Base-by-base conservation (phyloP, 2,888 invertebrate genomes). In the Drymonia ruficornis region DNA sequence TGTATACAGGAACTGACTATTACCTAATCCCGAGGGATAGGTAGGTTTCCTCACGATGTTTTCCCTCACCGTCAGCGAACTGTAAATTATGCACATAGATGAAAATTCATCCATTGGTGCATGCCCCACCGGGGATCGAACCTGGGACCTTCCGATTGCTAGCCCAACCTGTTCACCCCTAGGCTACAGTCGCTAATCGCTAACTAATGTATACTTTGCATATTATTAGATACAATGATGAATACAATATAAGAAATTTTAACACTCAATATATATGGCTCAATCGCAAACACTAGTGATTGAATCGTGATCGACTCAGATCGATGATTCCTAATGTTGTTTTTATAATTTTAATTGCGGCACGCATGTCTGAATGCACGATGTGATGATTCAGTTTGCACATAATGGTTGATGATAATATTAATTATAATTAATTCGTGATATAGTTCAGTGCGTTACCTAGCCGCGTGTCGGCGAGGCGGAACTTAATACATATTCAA, bases 361-460 rank as follows among this genome's bases (percentile, higher is more conserved):
- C 44, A 44, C 44, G 44, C 44, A 44, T 23, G 16, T 23, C 12
- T 13, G 44, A 12, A 44, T 23, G n/a, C 44, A 44, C 29, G 31
- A 43, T 43, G 15, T 5, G 19, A 19, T 50, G 29, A 43, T 50
- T 50, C 19, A 16, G n/a, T 43, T 15, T 43, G 31, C 43, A 31
- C 18, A 42, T 38, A 23, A 49, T 16, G 29, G 11, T 49, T 23
- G n/a, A 15, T 29, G 31, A 31, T 18, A 43, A 31, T 16, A 49
- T 28, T 42, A 42, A 34, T 50, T n/a, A 61, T 65, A 61, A 69
- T 65, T 63, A 62, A 61, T 59, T 58, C 63, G 61, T 64, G 68
- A 56, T 55, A 18, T 23, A 23, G 1, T 40, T 40, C 16, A 40
- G 40, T 40, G 15, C 16, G 9, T 38, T 16, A 16, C 36, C 36